Evolutionary conservation across 1,140 invertebrate genomes (phyloP).

Genomic region (Hypothenemus hampei): DNA sequence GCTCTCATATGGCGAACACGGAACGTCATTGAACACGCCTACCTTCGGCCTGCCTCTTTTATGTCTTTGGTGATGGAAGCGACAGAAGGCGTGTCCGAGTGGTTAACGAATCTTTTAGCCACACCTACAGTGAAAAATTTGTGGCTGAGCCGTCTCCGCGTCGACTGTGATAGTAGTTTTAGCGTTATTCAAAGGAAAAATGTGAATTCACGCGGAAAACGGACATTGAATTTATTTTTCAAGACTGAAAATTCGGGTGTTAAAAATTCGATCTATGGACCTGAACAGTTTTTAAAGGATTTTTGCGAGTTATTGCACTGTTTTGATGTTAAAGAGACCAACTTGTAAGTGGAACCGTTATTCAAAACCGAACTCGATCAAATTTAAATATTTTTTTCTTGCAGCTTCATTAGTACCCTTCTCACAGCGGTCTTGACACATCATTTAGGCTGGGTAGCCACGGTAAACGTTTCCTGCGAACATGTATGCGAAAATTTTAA

Average conservation of each 20-base stretch:
- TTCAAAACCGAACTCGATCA: neutral
- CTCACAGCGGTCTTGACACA: conserved; percentile 82
- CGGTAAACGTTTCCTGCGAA: conserved; percentile 50
- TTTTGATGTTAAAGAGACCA: conserved; percentile 71
- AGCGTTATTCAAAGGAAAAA: conserved; percentile 34
- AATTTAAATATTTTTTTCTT: conserved; percentile 36
- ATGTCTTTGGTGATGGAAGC: conserved; percentile 57
- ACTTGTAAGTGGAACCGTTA: conserved; percentile 76
- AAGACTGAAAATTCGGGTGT: conserved; percentile 23
- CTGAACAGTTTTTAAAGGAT: conserved; percentile 24
- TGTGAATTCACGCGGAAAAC: neutral
- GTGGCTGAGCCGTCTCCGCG: conserved; percentile 63
- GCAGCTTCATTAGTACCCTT: conserved; percentile 84
- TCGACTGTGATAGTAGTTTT: conserved; percentile 38
- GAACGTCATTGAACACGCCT: conserved; percentile 56
- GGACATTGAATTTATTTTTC: conserved; percentile 15
- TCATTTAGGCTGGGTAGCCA: conserved; percentile 86
- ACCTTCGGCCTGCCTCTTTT: conserved; percentile 50
- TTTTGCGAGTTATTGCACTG: conserved; percentile 55
- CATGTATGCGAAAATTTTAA: conserved; percentile 15
- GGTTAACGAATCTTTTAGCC: conserved; percentile 63
- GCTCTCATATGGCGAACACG: conserved; percentile 69
- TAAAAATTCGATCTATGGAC: too few relatives aligned
- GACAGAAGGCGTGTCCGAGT: conserved; percentile 46
- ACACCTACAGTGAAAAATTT: conserved; percentile 59